Conservation (phyloP, 2,888 invertebrate genomes). For the Caradrina clavipalpis region DNA sequence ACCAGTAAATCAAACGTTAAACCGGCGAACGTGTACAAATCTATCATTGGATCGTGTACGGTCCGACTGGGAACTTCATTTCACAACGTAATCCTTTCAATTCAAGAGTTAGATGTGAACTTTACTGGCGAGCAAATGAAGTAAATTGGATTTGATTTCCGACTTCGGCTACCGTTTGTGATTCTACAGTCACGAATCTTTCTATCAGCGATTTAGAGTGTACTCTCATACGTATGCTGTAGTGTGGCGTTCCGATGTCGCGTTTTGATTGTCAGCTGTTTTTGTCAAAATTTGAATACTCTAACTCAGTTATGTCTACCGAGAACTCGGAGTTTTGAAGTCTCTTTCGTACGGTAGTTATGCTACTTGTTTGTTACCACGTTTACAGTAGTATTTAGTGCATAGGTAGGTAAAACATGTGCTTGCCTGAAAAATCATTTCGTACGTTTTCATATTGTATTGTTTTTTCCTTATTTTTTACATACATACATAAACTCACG, state of each 20-base stretch:
- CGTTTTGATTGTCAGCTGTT: slow-evolving; percentile 23
- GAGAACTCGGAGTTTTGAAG: neutral
- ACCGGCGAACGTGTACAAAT: slow-evolving; percentile 68
- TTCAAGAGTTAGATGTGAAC: slow-evolving; percentile 85
- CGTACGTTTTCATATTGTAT: too few species aligned
- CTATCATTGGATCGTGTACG: slow-evolving; percentile 66
- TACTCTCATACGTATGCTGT: slow-evolving; percentile 60
- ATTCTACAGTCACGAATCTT: slow-evolving; percentile 83
- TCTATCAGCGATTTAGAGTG: slow-evolving; percentile 74
- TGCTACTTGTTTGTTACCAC: neutral
- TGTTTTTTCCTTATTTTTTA: too few species aligned
- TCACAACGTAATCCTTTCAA: slow-evolving; percentile 85
- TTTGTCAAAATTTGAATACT: slow-evolving; percentile 9
- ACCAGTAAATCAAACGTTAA: slow-evolving; percentile 67
- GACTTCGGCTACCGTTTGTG: slow-evolving; percentile 83
- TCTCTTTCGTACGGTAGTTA: neutral
- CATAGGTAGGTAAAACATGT: neutral
- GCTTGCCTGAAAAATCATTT: neutral
- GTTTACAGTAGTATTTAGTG: neutral
- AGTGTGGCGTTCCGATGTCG: slow-evolving; percentile 27
- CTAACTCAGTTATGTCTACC: neutral
- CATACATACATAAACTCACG: too few species aligned
- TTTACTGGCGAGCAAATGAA: slow-evolving; percentile 88
- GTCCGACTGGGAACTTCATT: slow-evolving; percentile 75
- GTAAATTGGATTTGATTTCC: slow-evolving; percentile 89